These are phyloP conservation scores for Enteromius treurensis DNA, from an alignment of 2,797 vertebrate species.

Conservation along the genomic window DNA sequence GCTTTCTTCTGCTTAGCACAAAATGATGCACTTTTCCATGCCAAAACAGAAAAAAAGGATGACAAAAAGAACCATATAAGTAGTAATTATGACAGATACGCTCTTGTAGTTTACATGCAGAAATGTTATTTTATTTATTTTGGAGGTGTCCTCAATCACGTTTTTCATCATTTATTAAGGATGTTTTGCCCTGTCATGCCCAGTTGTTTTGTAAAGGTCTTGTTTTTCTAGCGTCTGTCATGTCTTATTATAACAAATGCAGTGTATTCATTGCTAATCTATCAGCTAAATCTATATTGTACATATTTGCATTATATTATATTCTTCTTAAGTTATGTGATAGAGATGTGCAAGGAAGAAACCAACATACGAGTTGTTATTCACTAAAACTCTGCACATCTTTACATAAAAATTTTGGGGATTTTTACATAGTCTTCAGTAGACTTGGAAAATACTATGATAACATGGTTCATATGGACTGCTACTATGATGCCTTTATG, in stretches of 20 bases:
- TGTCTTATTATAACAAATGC: neutral
- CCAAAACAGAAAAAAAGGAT: neutral
- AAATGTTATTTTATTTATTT: conserved; percentile 54
- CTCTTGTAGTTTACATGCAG: neutral
- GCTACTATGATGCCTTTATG: neutral
- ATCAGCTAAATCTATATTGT: neutral
- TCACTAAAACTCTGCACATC: neutral
- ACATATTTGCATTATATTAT: no score
- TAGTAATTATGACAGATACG: neutral
- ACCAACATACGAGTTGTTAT: neutral
- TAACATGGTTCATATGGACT: neutral
- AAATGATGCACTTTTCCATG: neutral
- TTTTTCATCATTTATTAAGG: neutral
- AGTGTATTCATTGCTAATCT: neutral
- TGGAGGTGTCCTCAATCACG: conserved; percentile 12
- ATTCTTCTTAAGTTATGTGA: neutral
- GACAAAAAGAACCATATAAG: conserved; percentile 18
- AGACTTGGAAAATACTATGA: neutral
- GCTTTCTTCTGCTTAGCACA: conserved; percentile 1
- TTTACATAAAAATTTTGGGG: neutral
- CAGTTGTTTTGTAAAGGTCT: neutral
- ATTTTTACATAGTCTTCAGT: neutral
- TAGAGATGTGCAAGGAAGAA: neutral
- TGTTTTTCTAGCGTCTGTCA: neutral
- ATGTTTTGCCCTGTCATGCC: neutral